These are phyloP conservation scores for Philaethria dido DNA, from an alignment of 2,888 invertebrate genomes.

Conservation along the genomic window DNA sequence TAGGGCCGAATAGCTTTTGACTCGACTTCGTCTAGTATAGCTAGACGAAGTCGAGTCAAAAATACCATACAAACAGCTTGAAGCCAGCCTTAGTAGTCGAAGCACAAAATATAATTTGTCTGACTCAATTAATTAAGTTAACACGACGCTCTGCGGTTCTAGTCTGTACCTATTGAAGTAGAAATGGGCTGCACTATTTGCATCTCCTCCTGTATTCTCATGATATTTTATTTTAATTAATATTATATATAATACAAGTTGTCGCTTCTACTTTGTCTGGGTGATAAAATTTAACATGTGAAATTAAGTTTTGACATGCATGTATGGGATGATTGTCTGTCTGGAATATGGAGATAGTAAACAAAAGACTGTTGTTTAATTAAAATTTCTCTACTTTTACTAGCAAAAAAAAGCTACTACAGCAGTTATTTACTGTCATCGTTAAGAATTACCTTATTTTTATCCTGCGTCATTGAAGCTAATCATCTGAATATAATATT, in stretches of 20 bases:
- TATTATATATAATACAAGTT: neutral
- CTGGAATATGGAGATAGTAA: too few relatives aligned
- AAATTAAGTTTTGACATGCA: too few relatives aligned
- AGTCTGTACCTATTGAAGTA: slow-evolving; percentile 12
- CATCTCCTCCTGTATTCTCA: slow-evolving; percentile 8
- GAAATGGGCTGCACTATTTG: slow-evolving; percentile 17
- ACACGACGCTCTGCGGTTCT: slow-evolving; percentile 30
- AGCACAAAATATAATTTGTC: slow-evolving; percentile 39
- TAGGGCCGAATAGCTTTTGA: neutral
- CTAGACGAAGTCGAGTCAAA: too few relatives aligned
- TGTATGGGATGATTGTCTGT: too few relatives aligned
- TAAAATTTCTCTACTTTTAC: too few relatives aligned
- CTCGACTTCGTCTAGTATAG: neutral
- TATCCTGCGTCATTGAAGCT: too few relatives aligned
- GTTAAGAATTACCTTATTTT: too few relatives aligned
- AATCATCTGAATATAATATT: too few relatives aligned
- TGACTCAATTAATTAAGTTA: slow-evolving; percentile 40
- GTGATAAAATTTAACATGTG: too few relatives aligned
- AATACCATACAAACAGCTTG: slow-evolving; percentile 12
- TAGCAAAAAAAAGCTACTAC: too few relatives aligned
- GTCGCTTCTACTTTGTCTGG: neutral
- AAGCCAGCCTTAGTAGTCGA: slow-evolving; percentile 19
- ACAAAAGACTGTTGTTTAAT: too few relatives aligned
- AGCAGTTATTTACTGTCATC: too few relatives aligned
- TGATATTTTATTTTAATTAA: slow-evolving; percentile 23